Evolutionary conservation across 2,888 invertebrate species (phyloP).

Genomic region (Petrolisthes cinctipes): DNA sequence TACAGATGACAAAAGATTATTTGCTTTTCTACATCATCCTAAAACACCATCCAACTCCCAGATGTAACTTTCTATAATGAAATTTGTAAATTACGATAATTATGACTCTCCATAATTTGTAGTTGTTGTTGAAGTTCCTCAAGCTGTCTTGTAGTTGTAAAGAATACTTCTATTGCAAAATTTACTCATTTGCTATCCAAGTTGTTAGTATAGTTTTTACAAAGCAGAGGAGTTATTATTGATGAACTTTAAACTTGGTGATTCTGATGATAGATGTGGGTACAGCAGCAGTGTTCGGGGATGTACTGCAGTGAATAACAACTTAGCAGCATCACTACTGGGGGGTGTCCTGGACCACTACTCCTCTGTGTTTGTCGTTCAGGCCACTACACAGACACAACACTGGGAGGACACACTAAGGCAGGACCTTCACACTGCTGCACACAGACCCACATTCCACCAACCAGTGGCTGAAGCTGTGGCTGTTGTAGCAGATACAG

Average conservation of each 20-base stretch:
- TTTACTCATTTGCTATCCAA: no score
- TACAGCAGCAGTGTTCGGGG: not conserved
- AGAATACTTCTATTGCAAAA: no score
- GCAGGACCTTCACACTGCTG: conserved; percentile 42
- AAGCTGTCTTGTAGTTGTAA: not conserved
- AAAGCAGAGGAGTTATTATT: no score
- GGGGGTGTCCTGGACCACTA: conserved; percentile 62
- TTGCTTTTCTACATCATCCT: not conserved
- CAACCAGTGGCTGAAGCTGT: conserved; percentile 54
- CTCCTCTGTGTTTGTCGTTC: conserved; percentile 56
- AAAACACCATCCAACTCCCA: no score
- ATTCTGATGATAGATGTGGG: no score
- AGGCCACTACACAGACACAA: conserved; percentile 49
- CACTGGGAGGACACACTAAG: conserved; percentile 45
- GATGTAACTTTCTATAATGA: no score
- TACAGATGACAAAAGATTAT: not conserved
- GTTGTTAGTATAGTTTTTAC: no score
- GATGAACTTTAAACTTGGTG: no score
- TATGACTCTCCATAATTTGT: no score
- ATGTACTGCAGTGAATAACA: conserved; percentile 35
- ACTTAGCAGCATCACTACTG: conserved; percentile 44
- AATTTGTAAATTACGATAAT: no score
- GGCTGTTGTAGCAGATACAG: conserved; percentile 55
- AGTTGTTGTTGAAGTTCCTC: no score
- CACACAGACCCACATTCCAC: conserved; percentile 46